Conservation (phyloP, 2,113 vertebrate genomes). For the Alectura lathami region DNA sequence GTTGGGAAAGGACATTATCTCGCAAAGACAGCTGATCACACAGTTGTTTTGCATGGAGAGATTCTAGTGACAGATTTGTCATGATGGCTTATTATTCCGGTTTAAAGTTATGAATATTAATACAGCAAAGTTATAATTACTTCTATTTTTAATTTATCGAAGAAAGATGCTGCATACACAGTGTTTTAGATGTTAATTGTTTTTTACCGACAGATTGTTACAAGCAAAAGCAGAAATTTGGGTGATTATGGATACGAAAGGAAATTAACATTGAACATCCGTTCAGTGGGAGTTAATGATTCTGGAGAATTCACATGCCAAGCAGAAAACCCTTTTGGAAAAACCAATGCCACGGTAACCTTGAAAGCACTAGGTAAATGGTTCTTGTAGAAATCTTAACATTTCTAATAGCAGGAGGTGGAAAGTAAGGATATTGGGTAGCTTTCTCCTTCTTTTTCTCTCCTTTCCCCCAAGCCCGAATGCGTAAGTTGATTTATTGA, state of each 20-base stretch:
- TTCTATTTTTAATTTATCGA: conserved; percentile 84
- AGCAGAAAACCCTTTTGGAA: conserved; percentile 86
- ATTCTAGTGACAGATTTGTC: conserved; percentile 72
- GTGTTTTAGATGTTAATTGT: conserved; percentile 82
- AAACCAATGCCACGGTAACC: conserved; percentile 82
- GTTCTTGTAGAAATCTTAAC: conserved; percentile 38
- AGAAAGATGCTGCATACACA: conserved; percentile 77
- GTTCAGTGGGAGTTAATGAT: conserved; percentile 80
- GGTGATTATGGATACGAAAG: conserved; percentile 77
- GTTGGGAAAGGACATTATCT: conserved; percentile 27
- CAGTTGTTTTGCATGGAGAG: conserved; percentile 58
- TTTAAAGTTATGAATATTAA: conserved; percentile 83
- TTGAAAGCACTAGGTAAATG: conserved; percentile 91
- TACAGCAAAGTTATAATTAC: conserved; percentile 79
- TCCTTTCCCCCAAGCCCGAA: background rate
- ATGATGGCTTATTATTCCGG: conserved; percentile 73
- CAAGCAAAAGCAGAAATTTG: conserved; percentile 72
- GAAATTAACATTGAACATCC: conserved; percentile 81
- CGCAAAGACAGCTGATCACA: conserved; percentile 42
- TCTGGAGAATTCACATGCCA: conserved; percentile 89
- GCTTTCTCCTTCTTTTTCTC: background rate
- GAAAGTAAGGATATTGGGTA: conserved; percentile 6
- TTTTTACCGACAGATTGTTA: conserved; percentile 69
- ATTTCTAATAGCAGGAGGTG: conserved; percentile 23
- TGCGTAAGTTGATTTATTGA: conserved; percentile 19